Evolutionary conservation across 2,113 vertebrate genomes (phyloP).

Genomic region (Ramphastos sulfuratus): DNA sequence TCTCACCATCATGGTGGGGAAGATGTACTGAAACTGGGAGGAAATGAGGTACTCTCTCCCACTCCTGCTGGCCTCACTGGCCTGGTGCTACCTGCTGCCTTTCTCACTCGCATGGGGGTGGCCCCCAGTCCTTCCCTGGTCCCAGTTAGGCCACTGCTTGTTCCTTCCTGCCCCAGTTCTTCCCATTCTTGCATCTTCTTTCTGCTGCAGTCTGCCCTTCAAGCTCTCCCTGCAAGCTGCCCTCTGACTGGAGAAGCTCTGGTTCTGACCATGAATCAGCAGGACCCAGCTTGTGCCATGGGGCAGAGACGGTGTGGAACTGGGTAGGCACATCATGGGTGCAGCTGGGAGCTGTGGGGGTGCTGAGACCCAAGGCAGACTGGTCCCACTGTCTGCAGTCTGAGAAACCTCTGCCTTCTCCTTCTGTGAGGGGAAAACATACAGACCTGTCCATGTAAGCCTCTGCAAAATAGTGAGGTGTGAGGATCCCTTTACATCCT

Average conservation of each 20-base stretch:
- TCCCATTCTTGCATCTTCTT: constrained; percentile 36
- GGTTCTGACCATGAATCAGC: rapidly evolving
- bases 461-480: not conserved
- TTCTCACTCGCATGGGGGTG: rapidly evolving
- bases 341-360: not conserved
- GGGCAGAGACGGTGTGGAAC: not conserved
- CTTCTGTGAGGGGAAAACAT: rapidly evolving
- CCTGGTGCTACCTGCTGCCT: not conserved
- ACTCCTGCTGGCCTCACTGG: rapidly evolving
- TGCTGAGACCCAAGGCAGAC: not conserved
- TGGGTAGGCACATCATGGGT: rapidly evolving
- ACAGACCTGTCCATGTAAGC: not conserved
- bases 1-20: rapidly evolving
- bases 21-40: not conserved
- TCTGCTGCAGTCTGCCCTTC: not conserved
- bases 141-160: rapidly evolving
- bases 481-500: not conserved
- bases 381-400: not conserved
- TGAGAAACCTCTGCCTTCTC: not conserved
- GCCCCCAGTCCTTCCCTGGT: not conserved
- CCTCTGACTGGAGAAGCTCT: rapidly evolving
- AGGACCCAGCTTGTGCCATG: rapidly evolving
- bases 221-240: not conserved
- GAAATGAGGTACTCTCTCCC: rapidly evolving
- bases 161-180: constrained; percentile 28